Evolutionary conservation across 2,888 invertebrate genomes (phyloP), one percentile per base, ranked within the genome.

Genomic region (Mythimna pallens): DNA sequence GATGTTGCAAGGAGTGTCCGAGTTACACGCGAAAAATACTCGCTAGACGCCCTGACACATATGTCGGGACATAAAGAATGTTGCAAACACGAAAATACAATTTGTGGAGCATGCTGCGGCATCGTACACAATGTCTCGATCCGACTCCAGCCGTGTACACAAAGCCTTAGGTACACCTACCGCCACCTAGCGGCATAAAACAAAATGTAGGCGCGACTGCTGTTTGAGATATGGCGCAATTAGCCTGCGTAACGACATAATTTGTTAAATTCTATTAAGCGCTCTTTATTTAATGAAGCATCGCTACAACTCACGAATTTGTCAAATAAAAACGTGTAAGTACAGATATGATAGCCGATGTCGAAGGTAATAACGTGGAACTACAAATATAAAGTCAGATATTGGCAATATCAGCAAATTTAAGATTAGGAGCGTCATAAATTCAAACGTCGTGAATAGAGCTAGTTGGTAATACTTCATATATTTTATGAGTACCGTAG

Each of bases 401-500:
- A 85, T 79, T 81, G 77, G 70, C 76, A 87, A 86, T 84, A 86
- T 84, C 82, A 75, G 78, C 77, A 82, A 86, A 87, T 84, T 86
- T 76, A 73, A 84, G 87, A 87, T 86, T 84, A 86, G 80, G 73
- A 76, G 59, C 71, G 69, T 74, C 77, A 80, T 86, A 88, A 86
- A 86, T 79, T 86, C 73, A 81, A 79, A 86, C 70, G 88, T 86
- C 85, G 81, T 82, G 86, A 84, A 84, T 86, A 50, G 74, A 81
- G 62, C 77, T 86, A 79, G 82, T 76, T 78, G 78, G 83, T 82
- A 82, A 86, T 89, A 86, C 82, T 84, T 89, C 85, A 84, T 85
- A 86, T 83, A 88, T 85, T 89, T 89, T 89, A 89, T 82, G 87
- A 82, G 84, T 77, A 73, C 73, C 73, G 82, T 78, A 84, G 79